Evolutionary conservation across 2,797 vertebrate species (phyloP).

Genomic region (Tinamus major): DNA sequence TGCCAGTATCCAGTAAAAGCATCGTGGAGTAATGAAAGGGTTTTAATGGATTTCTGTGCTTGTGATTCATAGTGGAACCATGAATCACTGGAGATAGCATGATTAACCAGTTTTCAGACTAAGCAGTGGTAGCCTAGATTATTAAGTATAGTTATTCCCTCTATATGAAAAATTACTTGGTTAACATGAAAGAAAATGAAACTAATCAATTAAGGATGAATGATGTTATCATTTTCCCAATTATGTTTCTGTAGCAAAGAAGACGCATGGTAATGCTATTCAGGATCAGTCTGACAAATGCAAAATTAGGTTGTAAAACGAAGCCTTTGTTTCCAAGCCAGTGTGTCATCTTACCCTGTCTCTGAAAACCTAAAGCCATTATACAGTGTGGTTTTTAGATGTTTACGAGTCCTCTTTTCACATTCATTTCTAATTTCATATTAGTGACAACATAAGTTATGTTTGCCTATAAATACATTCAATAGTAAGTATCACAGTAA

Average conservation of each 20-base stretch:
- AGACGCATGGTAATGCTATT: not conserved
- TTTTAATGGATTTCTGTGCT: conserved; percentile 22
- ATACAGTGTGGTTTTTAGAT: not conserved
- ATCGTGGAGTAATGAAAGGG: conserved; percentile 48
- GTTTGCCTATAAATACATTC: not conserved
- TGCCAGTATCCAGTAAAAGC: conserved; percentile 50
- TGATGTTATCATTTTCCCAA: not conserved
- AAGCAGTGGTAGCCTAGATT: not conserved
- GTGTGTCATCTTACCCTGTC: not conserved
- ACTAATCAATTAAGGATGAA: not conserved
- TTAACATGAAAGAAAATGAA: not conserved
- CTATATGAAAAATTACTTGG: not conserved
- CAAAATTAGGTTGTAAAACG: not conserved
- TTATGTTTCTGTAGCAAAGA: not conserved
- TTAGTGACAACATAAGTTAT: not conserved
- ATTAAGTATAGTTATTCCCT: not conserved
- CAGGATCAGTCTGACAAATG: not conserved
- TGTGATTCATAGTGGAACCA: conserved; percentile 26
- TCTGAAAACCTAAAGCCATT: not conserved
- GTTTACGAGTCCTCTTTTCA: not conserved
- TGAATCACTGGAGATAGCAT: conserved; percentile 8
- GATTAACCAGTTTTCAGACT: conserved; percentile 7
- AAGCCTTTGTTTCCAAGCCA: not conserved
- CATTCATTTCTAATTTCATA: not conserved
- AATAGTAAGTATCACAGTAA: not conserved